Evolutionary conservation across 1,140 invertebrate genomes (phyloP), one percentile per base, ranked within the genome.

Genomic region (Brachionus asplanchnoidis): DNA sequence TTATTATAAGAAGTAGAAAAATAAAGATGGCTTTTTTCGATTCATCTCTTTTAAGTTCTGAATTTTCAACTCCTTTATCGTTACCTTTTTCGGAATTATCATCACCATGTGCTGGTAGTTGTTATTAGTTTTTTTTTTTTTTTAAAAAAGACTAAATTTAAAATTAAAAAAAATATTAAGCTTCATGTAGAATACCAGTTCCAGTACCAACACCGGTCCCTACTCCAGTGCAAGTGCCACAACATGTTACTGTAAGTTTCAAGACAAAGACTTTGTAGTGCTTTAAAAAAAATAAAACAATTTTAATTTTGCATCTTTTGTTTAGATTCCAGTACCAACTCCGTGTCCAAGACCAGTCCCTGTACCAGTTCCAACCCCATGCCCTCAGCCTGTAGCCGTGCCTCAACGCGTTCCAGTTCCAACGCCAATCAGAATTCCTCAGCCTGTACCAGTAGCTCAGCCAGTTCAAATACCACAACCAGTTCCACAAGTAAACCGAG

Each of bases 401-500:
- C 65, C 65, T 32, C 65, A 68, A 68, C 65, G 26, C 3, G 65
- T 42, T 40, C 68, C 28, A 42, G 68, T 73, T 14, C 68, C 68
- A 42, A 20, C 32, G 17, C 68, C 68, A 73, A 12, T 42, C 8
- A 36, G 12, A 42, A 40, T 73, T 42, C 32, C 68, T 17, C 32
- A 40, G 17, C 68, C 68, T 40, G 36, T 42, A 44, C 68, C 28
- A 44, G 36, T 73, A 1, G 28, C 68, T 42, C 32, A 42, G 36
- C 68, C 32, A 20, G 68, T 73, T 40, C 68, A n/a, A 42, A 42
- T 73, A 14, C 68, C 68, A 42, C 68, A 73, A 73, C 68, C 68
- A 73, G 36, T 68, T 32, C 65, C 65, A 32, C 65, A 68, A 68
- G 65, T 68, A 1, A 36, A 2, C 5, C 8, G 65, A 26, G 12